A percentile compares a stretch with the other conserved stretches of the same genome.
Conservation (phyloP, 30 jellyfish, hydroid and myxozoan genomes). For the Chironex yamaguchii region DNA sequence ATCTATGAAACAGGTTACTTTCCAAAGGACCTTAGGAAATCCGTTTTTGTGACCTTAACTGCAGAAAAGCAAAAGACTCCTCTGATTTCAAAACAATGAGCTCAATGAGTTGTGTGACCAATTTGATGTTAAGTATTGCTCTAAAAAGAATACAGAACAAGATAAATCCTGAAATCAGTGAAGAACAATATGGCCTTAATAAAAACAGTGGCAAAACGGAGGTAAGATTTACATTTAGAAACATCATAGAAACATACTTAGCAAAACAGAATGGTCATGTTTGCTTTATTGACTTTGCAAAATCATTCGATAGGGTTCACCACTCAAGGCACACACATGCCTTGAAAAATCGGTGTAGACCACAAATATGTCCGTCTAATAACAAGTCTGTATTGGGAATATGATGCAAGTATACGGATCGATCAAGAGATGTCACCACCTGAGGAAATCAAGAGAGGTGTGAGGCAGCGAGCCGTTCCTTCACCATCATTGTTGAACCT, state of each 20-base stretch:
- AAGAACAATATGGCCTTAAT: not conserved
- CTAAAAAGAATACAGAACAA: not conserved
- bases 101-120: constrained; percentile 4
- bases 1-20: constrained; percentile 1
- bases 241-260: not conserved
- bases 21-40: constrained; percentile 3
- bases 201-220: constrained; percentile 3
- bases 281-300: no score
- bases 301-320: no score
- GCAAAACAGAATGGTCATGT: no score
- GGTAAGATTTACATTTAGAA: not conserved
- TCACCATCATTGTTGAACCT: constrained; percentile 14
- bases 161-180: not conserved
- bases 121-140: not conserved
- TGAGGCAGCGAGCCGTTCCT: constrained; percentile 28
- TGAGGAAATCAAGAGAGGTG: constrained; percentile 9
- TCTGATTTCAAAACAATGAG: constrained; percentile 7
- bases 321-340: no score
- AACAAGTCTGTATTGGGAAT: constrained; percentile 19
- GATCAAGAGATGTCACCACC: no score
- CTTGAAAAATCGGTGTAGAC: no score
- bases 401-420: not conserved
- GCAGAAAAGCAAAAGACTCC: constrained; percentile 16
- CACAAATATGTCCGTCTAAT: constrained; percentile 1
- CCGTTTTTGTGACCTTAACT: constrained; percentile 10